Evolutionary conservation across 2,797 vertebrate species (phyloP).

Genomic region (Enteromius fasciolatus): DNA sequence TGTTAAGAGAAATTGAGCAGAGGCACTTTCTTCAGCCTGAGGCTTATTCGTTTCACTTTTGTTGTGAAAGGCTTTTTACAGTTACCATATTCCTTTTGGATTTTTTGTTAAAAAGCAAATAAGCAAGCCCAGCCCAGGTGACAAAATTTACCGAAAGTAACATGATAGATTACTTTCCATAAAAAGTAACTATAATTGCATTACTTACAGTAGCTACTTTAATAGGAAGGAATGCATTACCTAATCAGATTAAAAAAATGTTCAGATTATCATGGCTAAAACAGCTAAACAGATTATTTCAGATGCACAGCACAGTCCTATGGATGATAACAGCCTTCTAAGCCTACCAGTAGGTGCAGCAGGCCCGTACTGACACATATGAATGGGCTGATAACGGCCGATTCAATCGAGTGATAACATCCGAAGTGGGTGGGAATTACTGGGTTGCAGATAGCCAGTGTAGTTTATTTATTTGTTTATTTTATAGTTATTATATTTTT

Average conservation of each 20-base stretch:
- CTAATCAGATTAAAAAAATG: background rate
- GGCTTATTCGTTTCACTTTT: background rate
- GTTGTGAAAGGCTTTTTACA: background rate
- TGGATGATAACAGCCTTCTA: too few species aligned
- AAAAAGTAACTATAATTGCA: background rate
- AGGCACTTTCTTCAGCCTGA: background rate
- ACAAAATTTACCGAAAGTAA: background rate
- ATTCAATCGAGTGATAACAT: too few species aligned
- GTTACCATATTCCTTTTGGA: background rate
- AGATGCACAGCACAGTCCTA: too few species aligned
- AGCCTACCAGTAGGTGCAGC: too few species aligned
- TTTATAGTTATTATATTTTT: background rate
- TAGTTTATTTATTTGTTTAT: background rate
- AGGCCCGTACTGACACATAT: too few species aligned
- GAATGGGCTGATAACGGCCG: too few species aligned
- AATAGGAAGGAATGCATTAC: background rate
- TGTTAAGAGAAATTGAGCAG: background rate
- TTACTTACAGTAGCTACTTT: background rate
- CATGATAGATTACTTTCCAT: background rate
- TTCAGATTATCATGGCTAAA: background rate
- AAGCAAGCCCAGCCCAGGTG: background rate
- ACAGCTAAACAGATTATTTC: background rate
- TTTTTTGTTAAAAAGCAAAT: background rate
- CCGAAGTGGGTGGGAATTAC: too few species aligned
- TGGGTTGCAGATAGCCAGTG: background rate